phyloP scores from a whole-genome alignment of 2,113 vertebrate genomes.

The Festucalex cinctus region DNA sequence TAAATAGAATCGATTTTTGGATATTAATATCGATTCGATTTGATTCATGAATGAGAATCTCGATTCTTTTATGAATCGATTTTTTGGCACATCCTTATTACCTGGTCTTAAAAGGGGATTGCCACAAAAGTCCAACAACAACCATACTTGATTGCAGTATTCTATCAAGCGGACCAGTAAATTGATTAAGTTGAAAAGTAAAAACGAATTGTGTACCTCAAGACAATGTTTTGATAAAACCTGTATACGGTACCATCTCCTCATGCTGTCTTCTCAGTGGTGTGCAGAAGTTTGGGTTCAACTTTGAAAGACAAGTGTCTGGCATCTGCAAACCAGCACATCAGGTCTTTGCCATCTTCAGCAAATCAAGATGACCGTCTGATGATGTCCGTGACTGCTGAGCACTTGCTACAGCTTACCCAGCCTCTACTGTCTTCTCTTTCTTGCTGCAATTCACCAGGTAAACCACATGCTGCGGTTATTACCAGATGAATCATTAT shows the following conservation, averaged over 20 bases:
- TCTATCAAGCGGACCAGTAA: neutral
- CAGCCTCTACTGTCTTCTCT: conserved; percentile 55
- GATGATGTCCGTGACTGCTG: conserved; percentile 55
- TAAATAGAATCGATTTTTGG: no score
- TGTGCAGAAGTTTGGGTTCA: conserved; percentile 64
- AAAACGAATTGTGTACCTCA: neutral
- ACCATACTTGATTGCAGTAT: neutral
- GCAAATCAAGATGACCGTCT: conserved; percentile 5
- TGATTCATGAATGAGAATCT: no score
- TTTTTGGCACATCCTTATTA: no score
- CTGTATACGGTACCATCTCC: neutral
- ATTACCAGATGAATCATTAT: neutral
- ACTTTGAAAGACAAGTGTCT: conserved; percentile 70
- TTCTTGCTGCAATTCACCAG: conserved; percentile 12
- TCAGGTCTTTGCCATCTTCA: neutral
- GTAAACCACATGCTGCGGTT: conserved; percentile 23
- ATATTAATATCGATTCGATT: no score
- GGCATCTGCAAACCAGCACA: conserved; percentile 5
- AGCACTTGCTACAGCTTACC: conserved; percentile 50
- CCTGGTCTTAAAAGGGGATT: neutral
- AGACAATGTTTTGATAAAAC: neutral
- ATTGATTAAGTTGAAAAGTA: neutral
- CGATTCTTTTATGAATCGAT: no score
- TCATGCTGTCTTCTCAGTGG: conserved; percentile 40
- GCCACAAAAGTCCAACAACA: neutral